Base-by-base conservation (phyloP, 2,888 invertebrate genomes). In the Tillus elongatus region DNA sequence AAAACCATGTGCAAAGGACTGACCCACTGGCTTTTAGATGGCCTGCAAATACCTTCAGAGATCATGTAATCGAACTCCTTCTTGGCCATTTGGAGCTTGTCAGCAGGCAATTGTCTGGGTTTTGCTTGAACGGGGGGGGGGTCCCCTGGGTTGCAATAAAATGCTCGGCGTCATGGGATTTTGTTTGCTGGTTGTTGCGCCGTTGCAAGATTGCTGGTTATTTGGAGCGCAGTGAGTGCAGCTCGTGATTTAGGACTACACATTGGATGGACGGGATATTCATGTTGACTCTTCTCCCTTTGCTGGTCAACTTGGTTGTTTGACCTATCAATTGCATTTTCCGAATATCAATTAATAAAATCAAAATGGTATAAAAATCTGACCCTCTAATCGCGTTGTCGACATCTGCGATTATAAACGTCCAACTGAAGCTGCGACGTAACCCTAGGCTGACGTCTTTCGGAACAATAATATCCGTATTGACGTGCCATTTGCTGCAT, bases 31-130 rank as follows among this genome's bases (percentile, higher is more conserved):
- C 32, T 32, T 8, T 14, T 32, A 10, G 32, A 32, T 9, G 32
- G 32, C 6, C 32, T 4, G 10, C 32, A 32, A 14, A 13, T 32
- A 9, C 32, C 32, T 14, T 32, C 6, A 24, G 51, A 31, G 11
- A 51, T 15, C 46, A 57, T 44, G 4, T 27, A 31, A 3, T 44
- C 26, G 36, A 58, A 57, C 14, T 54, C 51, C 13, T 27, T 13
- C 37, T 51, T 50, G 2, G 50, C 52, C 1, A 30, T 36, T 6
- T 27, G 15, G 4, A 52, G 37, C 32, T 49, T 50, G 6, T 54
- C 52, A 4, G 50, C 47, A n/a, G 24, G 6, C 6, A 19, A n/a
- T n/a, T n/a, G 6, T 19, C 24, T 19, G 6, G 24, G 6, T 19
- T 19, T 19, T 19, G 24, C 24, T 6, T 6, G 6, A 8, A 19